These are phyloP conservation scores for Lepidocyrtoides sp. DNA, from an alignment of 2,888 invertebrate genomes.

Conservation along the genomic window DNA sequence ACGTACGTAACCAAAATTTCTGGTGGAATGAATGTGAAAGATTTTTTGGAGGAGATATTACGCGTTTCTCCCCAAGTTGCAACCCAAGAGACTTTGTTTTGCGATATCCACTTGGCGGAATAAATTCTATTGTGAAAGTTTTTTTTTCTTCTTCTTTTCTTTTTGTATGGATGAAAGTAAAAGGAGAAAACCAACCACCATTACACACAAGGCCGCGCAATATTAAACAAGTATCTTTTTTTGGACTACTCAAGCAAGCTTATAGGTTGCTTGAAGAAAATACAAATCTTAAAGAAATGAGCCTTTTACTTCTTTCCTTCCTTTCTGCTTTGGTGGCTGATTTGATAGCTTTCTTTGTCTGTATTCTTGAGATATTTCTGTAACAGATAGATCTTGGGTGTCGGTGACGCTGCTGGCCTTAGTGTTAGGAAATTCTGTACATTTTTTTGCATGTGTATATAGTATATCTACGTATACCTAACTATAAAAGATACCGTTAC, in stretches of 20 bases:
- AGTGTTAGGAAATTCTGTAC: not conserved
- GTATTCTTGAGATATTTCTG: no score
- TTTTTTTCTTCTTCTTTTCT: not conserved
- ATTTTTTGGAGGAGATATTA: slow-evolving; percentile 66
- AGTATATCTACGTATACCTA: no score
- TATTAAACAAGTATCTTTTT: not conserved
- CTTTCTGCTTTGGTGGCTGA: slow-evolving; percentile 73
- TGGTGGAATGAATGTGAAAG: slow-evolving; percentile 61
- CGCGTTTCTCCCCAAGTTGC: slow-evolving; percentile 26
- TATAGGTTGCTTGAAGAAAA: slow-evolving; percentile 31
- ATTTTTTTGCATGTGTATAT: no score
- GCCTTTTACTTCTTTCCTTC: slow-evolving; percentile 51
- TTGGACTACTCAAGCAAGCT: not conserved
- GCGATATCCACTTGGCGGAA: slow-evolving; percentile 52
- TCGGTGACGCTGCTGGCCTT: no score
- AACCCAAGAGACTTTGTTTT: slow-evolving; percentile 68
- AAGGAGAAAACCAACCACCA: slow-evolving; percentile 6
- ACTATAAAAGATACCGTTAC: no score
- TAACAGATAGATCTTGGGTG: no score
- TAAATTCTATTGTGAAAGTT: slow-evolving; percentile 69
- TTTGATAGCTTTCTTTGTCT: slow-evolving; percentile 60
- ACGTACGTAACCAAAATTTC: slow-evolving; percentile 49
- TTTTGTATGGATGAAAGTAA: slow-evolving; percentile 20
- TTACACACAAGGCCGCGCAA: slow-evolving; percentile 2
- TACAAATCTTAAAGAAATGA: slow-evolving; percentile 73